A percentile compares a stretch with the other conserved stretches of the same genome.
Conservation (phyloP, 2,888 invertebrate species). For the Eilema caniola region DNA sequence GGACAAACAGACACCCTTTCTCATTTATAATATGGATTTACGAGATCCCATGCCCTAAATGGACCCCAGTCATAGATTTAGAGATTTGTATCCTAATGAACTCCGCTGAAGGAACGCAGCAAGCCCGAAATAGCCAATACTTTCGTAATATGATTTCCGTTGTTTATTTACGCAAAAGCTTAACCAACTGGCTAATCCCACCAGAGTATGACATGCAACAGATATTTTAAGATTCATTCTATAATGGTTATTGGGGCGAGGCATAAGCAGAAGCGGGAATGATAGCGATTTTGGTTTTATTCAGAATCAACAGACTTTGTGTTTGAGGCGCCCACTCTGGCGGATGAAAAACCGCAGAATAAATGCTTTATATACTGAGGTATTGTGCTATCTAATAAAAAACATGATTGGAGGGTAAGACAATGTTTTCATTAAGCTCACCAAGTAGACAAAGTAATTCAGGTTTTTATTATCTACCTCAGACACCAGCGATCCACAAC, state of each 20-base stretch:
- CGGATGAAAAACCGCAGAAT: too few relatives aligned
- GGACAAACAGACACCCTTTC: too few relatives aligned
- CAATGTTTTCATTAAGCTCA: not conserved
- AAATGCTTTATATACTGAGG: too few relatives aligned
- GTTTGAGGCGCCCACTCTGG: too few relatives aligned
- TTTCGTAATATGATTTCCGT: slow-evolving; percentile 48
- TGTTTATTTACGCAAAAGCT: slow-evolving; percentile 47
- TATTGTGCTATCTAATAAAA: not conserved
- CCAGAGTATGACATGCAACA: slow-evolving; percentile 50
- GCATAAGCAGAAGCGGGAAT: slow-evolving; percentile 18
- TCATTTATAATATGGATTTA: too few relatives aligned
- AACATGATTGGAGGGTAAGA: not conserved
- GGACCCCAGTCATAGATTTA: not conserved
- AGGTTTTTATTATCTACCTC: too few relatives aligned
- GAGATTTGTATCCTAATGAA: not conserved
- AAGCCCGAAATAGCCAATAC: slow-evolving; percentile 29
- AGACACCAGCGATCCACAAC: too few relatives aligned
- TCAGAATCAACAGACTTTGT: not conserved
- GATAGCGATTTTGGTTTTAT: slow-evolving; percentile 7
- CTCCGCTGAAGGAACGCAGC: not conserved
- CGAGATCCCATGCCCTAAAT: not conserved
- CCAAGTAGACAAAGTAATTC: not conserved
- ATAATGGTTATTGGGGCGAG: slow-evolving; percentile 28
- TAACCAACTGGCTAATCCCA: slow-evolving; percentile 41
- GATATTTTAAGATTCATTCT: slow-evolving; percentile 57